phyloP scores from a whole-genome alignment of 2,797 vertebrate genomes.

The Liasis olivaceus region DNA sequence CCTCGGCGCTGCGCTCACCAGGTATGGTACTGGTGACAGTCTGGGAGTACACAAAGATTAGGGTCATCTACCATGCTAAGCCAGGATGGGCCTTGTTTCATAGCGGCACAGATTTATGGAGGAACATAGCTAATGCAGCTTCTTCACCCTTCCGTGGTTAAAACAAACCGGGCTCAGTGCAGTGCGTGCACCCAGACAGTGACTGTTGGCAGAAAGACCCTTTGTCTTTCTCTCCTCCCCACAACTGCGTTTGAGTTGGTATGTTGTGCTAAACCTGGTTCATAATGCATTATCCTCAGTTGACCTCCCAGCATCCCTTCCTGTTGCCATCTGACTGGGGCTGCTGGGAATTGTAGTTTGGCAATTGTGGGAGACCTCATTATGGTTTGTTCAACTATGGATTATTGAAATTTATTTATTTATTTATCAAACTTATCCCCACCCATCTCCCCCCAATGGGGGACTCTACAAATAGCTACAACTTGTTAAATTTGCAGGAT shows the following conservation, averaged over 20 bases:
- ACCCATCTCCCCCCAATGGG: too few relatives aligned
- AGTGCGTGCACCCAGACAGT: too few relatives aligned
- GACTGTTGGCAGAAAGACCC: too few relatives aligned
- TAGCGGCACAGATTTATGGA: background rate
- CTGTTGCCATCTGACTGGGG: background rate
- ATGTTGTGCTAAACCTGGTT: too few relatives aligned
- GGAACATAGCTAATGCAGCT: background rate
- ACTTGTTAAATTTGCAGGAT: too few relatives aligned
- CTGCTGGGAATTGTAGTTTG: background rate
- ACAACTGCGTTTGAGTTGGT: too few relatives aligned
- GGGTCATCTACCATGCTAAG: background rate
- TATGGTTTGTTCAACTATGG: too few relatives aligned
- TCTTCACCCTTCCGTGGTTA: background rate
- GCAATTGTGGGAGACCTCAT: background rate
- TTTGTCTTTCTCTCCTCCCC: too few relatives aligned
- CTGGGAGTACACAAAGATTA: background rate
- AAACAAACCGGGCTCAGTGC: too few relatives aligned
- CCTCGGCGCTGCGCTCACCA: constrained; percentile 92
- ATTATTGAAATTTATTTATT: too few relatives aligned
- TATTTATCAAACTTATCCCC: too few relatives aligned
- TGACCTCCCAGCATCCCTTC: constrained; percentile 49
- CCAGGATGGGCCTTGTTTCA: background rate
- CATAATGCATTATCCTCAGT: constrained; percentile 25
- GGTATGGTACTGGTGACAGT: constrained; percentile 69
- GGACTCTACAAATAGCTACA: too few relatives aligned